Evolutionary conservation across 2,888 invertebrate species (phyloP).

Genomic region (Thelaira solivaga): DNA sequence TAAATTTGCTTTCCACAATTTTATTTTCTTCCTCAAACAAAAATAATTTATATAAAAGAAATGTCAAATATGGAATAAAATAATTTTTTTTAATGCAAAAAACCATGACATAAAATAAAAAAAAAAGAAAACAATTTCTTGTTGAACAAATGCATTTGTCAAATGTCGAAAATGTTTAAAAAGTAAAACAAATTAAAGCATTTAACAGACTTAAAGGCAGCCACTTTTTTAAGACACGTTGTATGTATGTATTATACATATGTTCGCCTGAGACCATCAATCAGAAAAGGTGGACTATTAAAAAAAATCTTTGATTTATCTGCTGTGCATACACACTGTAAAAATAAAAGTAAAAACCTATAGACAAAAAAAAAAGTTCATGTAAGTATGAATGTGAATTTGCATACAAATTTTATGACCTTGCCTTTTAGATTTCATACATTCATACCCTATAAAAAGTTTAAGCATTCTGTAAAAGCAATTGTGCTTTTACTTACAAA

Average conservation of each 20-base stretch:
- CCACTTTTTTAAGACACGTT: no score
- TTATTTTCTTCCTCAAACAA: no score
- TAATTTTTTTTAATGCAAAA: no score
- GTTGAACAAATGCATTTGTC: slow-evolving; percentile 48
- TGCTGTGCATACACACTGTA: neutral
- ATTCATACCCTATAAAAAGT: neutral
- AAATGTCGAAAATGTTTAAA: slow-evolving; percentile 39
- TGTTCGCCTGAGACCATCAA: no score
- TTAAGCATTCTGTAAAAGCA: neutral
- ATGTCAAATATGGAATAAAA: neutral
- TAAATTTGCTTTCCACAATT: no score
- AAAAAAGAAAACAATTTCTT: slow-evolving; percentile 15
- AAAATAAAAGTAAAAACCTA: no score
- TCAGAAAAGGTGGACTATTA: neutral
- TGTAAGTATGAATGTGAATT: neutral
- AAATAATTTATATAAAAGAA: no score
- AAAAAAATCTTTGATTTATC: neutral
- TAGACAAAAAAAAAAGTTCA: no score
- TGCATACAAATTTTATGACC: neutral
- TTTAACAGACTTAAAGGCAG: slow-evolving; percentile 1
- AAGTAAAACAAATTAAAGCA: slow-evolving; percentile 26
- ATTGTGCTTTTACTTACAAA: neutral
- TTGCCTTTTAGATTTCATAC: neutral
- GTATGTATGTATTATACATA: no score
- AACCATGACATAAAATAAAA: slow-evolving; percentile 7